These are phyloP conservation scores for Tanytarsus gracilentus DNA, from an alignment of 2,888 invertebrate genomes.

Conservation along the genomic window DNA sequence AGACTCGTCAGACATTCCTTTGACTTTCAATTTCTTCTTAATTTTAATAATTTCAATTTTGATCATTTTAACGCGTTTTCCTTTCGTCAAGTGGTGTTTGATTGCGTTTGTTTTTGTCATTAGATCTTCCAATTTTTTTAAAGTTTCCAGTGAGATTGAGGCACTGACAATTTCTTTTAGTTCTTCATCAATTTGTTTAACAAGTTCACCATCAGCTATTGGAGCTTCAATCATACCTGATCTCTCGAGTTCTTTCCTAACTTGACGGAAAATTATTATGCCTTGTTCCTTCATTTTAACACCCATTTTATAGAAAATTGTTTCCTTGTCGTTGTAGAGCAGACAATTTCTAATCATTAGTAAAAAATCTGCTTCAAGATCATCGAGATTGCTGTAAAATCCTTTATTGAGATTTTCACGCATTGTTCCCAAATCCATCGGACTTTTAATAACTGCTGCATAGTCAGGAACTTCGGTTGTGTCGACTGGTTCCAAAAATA, in stretches of 20 bases:
- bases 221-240: slow-evolving; percentile 40
- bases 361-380: slow-evolving; percentile 81
- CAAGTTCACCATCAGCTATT: slow-evolving; percentile 46
- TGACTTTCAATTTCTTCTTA: slow-evolving; percentile 37
- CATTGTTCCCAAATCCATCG: slow-evolving; percentile 90
- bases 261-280: slow-evolving; percentile 64
- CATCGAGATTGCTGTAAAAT: slow-evolving; percentile 60
- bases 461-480: slow-evolving; percentile 85
- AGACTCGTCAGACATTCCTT: slow-evolving; percentile 35
- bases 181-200: slow-evolving; percentile 49
- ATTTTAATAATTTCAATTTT: slow-evolving; percentile 51
- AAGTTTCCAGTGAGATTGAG: slow-evolving; percentile 37
- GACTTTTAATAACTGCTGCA: slow-evolving; percentile 68
- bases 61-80: slow-evolving; percentile 50
- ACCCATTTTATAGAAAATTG: slow-evolving; percentile 86
- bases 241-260: slow-evolving; percentile 57
- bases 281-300: slow-evolving; percentile 86
- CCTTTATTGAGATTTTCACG: slow-evolving; percentile 55
- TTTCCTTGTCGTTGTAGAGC: slow-evolving; percentile 90
- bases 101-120: slow-evolving; percentile 54
- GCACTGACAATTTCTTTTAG: slow-evolving; percentile 42
- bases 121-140: slow-evolving; percentile 49
- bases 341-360: slow-evolving; percentile 95
- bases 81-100: slow-evolving; percentile 49
- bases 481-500: slow-evolving; percentile 90